Evolutionary conservation across 1,140 invertebrate species (phyloP), one percentile per base, ranked within the genome.

Genomic region (Megalopta genalis): DNA sequence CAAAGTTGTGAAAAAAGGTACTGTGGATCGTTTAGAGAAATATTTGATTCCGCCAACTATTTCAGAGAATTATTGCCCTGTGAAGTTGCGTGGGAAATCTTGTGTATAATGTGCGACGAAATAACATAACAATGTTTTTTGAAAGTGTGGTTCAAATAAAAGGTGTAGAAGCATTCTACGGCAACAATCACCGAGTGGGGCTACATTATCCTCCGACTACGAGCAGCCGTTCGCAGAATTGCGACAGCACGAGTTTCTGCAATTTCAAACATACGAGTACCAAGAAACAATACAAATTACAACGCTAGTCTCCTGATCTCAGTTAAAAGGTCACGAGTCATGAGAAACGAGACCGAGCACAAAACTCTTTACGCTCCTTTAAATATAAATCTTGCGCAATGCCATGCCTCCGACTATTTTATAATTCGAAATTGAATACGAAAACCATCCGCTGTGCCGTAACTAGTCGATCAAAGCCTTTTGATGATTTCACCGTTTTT

Each of bases 261-360:
- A 49, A 67, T 67, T 67, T 67, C 42, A 49, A 49, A 52, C 65
- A 67, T 27, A 67, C 25, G 16, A 21, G 66, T 32, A 54, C 25
- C 16, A 54, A 32, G 66, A 54, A 68, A 68, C 66, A 54, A 68
- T 54, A 54, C 25, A 25, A 54, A 54, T 54, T 32, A 68, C 66
- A 54, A 54, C 21, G 25, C 66, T n/a, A 8, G 25, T 54, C 66
- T n/a, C 10, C 18, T n/a, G 66, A 68, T 68, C 66, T 8, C 18
- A 68, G 46, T 54, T 54, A 32, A 68, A 54, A 68, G 66, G 46
- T 68, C 66, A 54, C 18, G 66, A 54, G 27, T 68, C 66, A 54
- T 68, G 66, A 54, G 27, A 68, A 54, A 68, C 46, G 23, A 46
- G 21, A 54, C 23, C 32, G 9, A 18, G 46, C 6, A 68, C 4